Percentiles rank a stretch among this genome's conserved stretches.
Evolutionary conservation across 2,888 invertebrate species (phyloP).

Genomic region (Ctenicera cuprea): DNA sequence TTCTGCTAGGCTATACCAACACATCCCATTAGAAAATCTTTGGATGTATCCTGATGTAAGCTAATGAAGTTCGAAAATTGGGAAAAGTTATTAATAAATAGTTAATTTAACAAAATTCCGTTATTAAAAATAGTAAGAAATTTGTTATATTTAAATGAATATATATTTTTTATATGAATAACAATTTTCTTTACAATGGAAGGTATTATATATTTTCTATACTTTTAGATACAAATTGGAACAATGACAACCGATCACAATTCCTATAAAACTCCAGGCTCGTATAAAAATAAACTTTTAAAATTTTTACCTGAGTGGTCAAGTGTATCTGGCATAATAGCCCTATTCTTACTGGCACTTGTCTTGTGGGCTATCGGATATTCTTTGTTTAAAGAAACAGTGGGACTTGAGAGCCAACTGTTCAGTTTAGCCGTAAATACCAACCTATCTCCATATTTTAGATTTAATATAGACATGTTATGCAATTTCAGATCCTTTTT

Average conservation of each 20-base stretch:
- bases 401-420: constrained; percentile 59
- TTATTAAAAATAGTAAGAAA: too few relatives aligned
- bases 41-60: too few relatives aligned
- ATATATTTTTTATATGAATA: too few relatives aligned
- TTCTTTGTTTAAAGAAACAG: constrained; percentile 65
- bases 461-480: background rate
- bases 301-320: constrained; percentile 53
- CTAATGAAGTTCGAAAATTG: too few relatives aligned
- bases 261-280: background rate
- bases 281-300: background rate
- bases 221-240: too few relatives aligned
- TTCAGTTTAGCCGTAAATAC: constrained; percentile 60
- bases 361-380: constrained; percentile 70
- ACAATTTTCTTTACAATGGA: too few relatives aligned
- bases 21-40: too few relatives aligned
- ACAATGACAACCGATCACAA: background rate
- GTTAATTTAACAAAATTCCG: too few relatives aligned
- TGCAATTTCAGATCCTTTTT: constrained; percentile 60
- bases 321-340: constrained; percentile 62
- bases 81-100: too few relatives aligned
- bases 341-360: constrained; percentile 68
- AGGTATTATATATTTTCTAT: too few relatives aligned
- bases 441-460: background rate
- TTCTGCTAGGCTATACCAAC: too few relatives aligned
- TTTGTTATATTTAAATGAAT: too few relatives aligned